Evolutionary conservation across 2,888 invertebrate genomes (phyloP).

Genomic region (Plagodis dolabraria): DNA sequence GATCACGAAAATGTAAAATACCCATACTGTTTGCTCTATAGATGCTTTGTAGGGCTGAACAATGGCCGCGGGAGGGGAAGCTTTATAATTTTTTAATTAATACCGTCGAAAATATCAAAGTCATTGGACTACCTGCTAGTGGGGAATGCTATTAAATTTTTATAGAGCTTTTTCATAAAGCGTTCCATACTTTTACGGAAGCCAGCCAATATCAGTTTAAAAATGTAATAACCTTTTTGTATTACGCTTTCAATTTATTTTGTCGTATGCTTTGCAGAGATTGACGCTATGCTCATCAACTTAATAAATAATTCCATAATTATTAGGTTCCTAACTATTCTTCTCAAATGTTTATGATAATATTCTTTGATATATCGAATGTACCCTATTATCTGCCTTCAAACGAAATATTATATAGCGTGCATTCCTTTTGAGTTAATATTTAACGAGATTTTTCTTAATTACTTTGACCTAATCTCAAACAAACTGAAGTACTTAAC

Average conservation of each 20-base stretch:
- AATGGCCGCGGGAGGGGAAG: conserved; percentile 62
- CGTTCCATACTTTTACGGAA: conserved; percentile 55
- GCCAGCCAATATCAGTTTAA: conserved; percentile 27
- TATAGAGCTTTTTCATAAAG: conserved; percentile 70
- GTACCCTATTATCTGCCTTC: too few relatives aligned
- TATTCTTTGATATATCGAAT: too few relatives aligned
- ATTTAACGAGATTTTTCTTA: too few relatives aligned
- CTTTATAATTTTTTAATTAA: conserved; percentile 86
- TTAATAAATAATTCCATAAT: too few relatives aligned
- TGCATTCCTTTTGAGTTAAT: too few relatives aligned
- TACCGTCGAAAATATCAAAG: conserved; percentile 83
- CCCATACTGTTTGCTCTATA: conserved; percentile 14
- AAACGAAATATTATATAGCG: too few relatives aligned
- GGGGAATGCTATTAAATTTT: conserved; percentile 71
- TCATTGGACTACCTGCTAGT: conserved; percentile 73
- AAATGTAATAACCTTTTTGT: conserved; percentile 31
- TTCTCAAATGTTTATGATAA: too few relatives aligned
- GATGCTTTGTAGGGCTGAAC: conserved; percentile 36
- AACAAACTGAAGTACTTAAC: conserved; percentile 6
- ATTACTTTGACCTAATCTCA: too few relatives aligned
- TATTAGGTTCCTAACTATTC: too few relatives aligned
- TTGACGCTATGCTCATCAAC: too few relatives aligned
- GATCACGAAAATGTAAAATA: too few relatives aligned
- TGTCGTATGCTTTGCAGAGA: too few relatives aligned
- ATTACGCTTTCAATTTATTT: conserved; percentile 16